phyloP scores from a whole-genome alignment of 1,140 invertebrate species.

The Heliconius eleuchia region DNA sequence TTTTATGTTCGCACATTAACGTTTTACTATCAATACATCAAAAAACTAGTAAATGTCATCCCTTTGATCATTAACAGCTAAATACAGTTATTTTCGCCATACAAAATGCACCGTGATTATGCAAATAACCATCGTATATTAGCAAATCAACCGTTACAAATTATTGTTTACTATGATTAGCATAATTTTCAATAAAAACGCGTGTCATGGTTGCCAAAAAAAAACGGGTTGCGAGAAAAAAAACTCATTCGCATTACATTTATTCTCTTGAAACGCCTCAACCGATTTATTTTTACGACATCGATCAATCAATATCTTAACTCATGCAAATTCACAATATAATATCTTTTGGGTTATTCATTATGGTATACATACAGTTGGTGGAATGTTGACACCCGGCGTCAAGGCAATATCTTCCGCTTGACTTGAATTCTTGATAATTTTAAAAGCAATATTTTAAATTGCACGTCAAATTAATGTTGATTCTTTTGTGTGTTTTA shows the following conservation, averaged over 20 bases:
- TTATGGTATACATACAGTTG: slow-evolving; percentile 44
- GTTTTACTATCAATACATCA: slow-evolving; percentile 70
- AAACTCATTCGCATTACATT: slow-evolving; percentile 48
- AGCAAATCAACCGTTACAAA: slow-evolving; percentile 80
- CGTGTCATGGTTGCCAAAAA: slow-evolving; percentile 57
- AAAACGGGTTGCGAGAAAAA: slow-evolving; percentile 34
- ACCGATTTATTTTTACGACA: slow-evolving; percentile 61
- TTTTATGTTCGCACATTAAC: slow-evolving; percentile 53
- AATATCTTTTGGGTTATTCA: slow-evolving; percentile 62
- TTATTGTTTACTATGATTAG: slow-evolving; percentile 76
- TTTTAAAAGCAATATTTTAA: slow-evolving; percentile 77
- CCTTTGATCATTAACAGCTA: slow-evolving; percentile 51
- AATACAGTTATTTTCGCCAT: slow-evolving; percentile 45
- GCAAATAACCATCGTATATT: slow-evolving; percentile 68
- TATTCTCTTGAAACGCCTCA: slow-evolving; percentile 49
- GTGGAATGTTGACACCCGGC: slow-evolving; percentile 45
- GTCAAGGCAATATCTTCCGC: slow-evolving; percentile 64
- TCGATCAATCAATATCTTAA: slow-evolving; percentile 66
- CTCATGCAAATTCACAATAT: slow-evolving; percentile 58
- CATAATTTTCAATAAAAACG: slow-evolving; percentile 72
- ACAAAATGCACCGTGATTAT: slow-evolving; percentile 62
- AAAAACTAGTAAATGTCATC: slow-evolving; percentile 69
- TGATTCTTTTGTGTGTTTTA: slow-evolving; percentile 62
- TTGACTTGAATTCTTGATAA: slow-evolving; percentile 56
- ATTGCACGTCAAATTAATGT: slow-evolving; percentile 76